These are phyloP conservation scores for Leptothorax acervorum DNA, from an alignment of 2,888 invertebrate genomes.

Conservation along the genomic window DNA sequence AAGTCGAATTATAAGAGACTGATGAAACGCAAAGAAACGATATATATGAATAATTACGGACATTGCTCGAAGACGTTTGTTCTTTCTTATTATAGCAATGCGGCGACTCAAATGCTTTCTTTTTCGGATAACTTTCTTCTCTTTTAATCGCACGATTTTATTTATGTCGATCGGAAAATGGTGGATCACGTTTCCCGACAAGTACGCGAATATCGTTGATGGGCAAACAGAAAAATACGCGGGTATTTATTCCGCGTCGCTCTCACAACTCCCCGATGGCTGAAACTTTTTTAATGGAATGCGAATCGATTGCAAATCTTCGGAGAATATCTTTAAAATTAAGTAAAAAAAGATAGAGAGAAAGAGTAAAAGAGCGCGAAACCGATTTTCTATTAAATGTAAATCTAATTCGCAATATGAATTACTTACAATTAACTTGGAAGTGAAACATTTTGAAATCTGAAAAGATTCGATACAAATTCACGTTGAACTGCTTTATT, in stretches of 20 bases:
- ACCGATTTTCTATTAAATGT: neutral
- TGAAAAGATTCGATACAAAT: constrained; percentile 6
- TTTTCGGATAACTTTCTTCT: neutral
- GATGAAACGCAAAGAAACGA: constrained; percentile 4
- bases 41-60: constrained; percentile 4
- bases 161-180: constrained; percentile 18
- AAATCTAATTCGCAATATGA: neutral
- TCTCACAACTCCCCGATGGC: neutral
- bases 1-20: neutral
- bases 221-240: constrained; percentile 11
- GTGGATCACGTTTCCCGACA: constrained; percentile 14
- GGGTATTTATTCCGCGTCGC: neutral
- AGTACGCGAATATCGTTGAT: constrained; percentile 2
- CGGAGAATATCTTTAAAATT: neutral
- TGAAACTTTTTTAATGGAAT: constrained; percentile 39
- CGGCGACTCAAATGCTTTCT: neutral
- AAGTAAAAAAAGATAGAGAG: neutral
- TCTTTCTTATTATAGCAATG: neutral
- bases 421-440: neutral
- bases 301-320: constrained; percentile 16
- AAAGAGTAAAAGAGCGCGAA: neutral
- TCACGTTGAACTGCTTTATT: constrained; percentile 4
- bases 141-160: constrained; percentile 9
- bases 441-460: neutral
- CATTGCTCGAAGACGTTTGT: neutral